Evolutionary conservation across 2,888 invertebrate genomes (phyloP).

Genomic region (Leistus spinibarbis): DNA sequence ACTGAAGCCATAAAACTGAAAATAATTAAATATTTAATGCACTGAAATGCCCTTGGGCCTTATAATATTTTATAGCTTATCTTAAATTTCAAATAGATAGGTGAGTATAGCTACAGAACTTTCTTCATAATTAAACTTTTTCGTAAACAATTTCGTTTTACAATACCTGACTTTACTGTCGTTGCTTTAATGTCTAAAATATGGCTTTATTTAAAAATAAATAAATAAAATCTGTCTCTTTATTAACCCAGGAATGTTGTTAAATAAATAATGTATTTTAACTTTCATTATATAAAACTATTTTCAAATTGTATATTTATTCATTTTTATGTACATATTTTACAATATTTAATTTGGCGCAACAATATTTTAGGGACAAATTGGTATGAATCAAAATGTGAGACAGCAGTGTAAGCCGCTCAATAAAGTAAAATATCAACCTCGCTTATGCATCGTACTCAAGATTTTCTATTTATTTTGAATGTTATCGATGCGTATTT

Average conservation of each 20-base stretch:
- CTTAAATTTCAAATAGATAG: neutral
- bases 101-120: neutral
- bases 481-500: no score
- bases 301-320: no score
- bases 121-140: neutral
- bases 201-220: neutral
- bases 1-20: neutral
- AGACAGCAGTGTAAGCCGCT: no score
- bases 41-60: neutral
- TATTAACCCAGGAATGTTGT: neutral
- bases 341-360: no score
- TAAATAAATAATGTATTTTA: neutral
- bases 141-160: neutral
- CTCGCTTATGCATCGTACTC: no score
- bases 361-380: no score
- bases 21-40: neutral
- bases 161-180: neutral
- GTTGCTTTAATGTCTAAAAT: neutral
- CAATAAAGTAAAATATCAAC: no score
- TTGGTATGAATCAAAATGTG: no score
- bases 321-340: no score
- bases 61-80: neutral
- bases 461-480: no score
- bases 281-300: no score
- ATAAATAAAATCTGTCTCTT: neutral